phyloP scores from a whole-genome alignment of 2,797 vertebrate species.

The Aplochiton taeniatus region DNA sequence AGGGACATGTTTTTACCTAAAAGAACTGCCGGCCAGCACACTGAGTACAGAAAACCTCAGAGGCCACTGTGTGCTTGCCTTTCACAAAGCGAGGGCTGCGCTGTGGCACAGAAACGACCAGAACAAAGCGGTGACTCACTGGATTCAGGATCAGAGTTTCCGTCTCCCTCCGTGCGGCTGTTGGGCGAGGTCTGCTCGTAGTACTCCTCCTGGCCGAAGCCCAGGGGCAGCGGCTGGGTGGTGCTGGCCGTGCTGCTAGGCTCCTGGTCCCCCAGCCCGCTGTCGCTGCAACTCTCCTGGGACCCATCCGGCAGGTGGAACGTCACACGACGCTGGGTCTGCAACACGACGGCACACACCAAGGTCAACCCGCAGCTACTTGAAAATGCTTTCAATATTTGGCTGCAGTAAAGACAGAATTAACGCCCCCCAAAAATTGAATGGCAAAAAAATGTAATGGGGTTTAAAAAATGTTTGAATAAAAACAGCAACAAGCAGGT shows the following conservation, averaged over 20 bases:
- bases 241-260: conserved; percentile 78
- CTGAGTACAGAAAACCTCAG: too few relatives aligned
- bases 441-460: too few relatives aligned
- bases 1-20: too few relatives aligned
- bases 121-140: conserved; percentile 79
- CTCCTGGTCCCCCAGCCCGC: conserved; percentile 87
- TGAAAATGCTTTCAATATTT: too few relatives aligned
- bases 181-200: conserved; percentile 90
- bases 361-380: conserved; percentile 24
- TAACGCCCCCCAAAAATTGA: too few relatives aligned
- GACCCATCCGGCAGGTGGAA: conserved; percentile 96
- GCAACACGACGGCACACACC: conserved; percentile 43
- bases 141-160: conserved; percentile 97
- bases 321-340: conserved; percentile 93
- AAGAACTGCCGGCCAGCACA: too few relatives aligned
- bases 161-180: conserved; percentile 95
- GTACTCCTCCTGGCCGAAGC: conserved; percentile 90
- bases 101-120: too few relatives aligned
- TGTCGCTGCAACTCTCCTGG: conserved; percentile 94
- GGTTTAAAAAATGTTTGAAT: too few relatives aligned
- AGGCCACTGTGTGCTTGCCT: too few relatives aligned
- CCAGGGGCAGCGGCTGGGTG: conserved; percentile 86
- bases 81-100: too few relatives aligned
- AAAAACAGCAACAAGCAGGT: too few relatives aligned
- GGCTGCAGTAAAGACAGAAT: too few relatives aligned